Evolutionary conservation across 2,113 vertebrate genomes (phyloP).

Genomic region (Hippopotamus amphibius): DNA sequence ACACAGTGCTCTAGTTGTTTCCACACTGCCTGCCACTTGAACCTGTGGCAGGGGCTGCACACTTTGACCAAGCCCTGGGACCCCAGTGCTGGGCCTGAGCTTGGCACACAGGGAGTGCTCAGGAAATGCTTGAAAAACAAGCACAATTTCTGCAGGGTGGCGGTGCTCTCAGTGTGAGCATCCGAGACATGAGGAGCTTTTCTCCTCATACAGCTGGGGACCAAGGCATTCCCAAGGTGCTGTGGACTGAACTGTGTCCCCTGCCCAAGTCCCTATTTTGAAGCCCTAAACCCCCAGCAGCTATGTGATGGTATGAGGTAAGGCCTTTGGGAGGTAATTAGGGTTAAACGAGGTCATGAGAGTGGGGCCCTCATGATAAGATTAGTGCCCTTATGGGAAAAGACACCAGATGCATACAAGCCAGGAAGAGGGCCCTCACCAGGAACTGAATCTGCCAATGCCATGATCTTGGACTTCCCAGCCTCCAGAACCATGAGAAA

Average conservation of each 20-base stretch:
- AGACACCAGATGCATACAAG: neutral
- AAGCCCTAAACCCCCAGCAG: neutral
- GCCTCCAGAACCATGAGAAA: neutral
- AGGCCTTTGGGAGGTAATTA: neutral
- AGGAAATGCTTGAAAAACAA: neutral
- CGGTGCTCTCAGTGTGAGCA: neutral
- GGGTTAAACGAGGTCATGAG: neutral
- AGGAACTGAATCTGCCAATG: neutral
- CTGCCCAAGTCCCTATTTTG: accelerated
- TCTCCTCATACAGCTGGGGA: neutral
- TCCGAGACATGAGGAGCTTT: neutral
- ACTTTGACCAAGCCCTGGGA: neutral
- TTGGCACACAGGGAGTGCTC: neutral
- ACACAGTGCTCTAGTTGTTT: neutral
- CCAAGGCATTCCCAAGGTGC: neutral
- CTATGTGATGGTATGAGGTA: neutral
- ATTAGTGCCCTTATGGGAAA: neutral
- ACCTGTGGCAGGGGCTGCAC: accelerated
- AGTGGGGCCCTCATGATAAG: too few relatives aligned
- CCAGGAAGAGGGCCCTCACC: neutral
- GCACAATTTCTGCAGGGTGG: neutral
- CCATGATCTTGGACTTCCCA: neutral
- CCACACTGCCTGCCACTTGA: neutral
- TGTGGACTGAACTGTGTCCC: neutral
- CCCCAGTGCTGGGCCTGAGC: too few relatives aligned